Percentiles rank a stretch among this genome's conserved stretches.
phyloP scores from a whole-genome alignment of 2,888 invertebrate species.

The Nemotelus pantherinus region DNA sequence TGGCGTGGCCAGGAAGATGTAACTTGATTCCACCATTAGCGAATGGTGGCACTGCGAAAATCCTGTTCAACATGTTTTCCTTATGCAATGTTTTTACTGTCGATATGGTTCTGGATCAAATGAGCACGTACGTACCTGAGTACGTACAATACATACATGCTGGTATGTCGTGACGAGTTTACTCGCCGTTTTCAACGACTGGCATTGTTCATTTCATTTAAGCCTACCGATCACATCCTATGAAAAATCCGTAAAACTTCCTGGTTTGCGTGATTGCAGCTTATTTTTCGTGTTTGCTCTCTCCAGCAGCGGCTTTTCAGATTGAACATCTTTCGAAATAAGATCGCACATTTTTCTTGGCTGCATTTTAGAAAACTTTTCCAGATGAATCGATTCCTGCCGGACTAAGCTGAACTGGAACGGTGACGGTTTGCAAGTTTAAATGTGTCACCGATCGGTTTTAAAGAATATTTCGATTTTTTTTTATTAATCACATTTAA shows the following conservation, averaged over 20 bases:
- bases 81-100: background rate
- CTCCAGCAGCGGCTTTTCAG: background rate
- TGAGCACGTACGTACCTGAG: too few species aligned
- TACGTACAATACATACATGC: too few species aligned
- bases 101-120: background rate
- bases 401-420: background rate
- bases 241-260: too few species aligned
- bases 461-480: too few species aligned
- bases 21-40: background rate
- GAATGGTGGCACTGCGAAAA: background rate
- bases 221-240: too few species aligned
- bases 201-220: too few species aligned
- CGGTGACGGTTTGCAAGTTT: too few species aligned
- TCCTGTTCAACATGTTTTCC: background rate
- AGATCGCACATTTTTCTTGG: background rate
- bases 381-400: background rate
- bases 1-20: background rate
- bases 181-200: background rate
- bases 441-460: too few species aligned
- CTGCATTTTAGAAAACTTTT: background rate
- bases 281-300: background rate
- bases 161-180: background rate
- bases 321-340: background rate
- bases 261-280: too few species aligned
- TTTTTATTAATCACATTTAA: too few species aligned